Base-by-base conservation (phyloP, 2,113 vertebrate genomes). In the Anhinga rufa region DNA sequence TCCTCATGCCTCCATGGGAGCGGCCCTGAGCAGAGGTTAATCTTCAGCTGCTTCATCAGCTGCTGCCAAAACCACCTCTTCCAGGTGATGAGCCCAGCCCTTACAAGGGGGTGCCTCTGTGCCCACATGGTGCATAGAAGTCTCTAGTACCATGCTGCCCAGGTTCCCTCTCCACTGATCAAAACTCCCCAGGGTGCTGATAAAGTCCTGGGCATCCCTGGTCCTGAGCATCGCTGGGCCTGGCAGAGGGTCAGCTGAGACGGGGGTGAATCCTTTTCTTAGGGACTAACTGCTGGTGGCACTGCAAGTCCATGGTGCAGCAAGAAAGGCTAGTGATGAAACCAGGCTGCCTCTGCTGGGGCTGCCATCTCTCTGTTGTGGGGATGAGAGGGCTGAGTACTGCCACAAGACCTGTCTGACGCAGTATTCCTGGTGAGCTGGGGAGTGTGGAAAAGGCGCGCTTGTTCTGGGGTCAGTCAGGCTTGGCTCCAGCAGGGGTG, bases 51-150 rank as follows among this genome's bases (percentile, higher is more conserved):
- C 36, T 76, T 93, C 40, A 38, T 44, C 28, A 0, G 0, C 42
- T 87, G n/a, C 49, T 83, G 44, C 48, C 14, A 34, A 82, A 72
- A 9, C 10, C 20, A 42, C 18, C 38, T 58, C 18, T 54, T 44
- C 14, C 29, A 60, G 21, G 32, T 57, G 75, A 21, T 3, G 3
- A 44, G 21, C 18, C 55, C 70, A 54, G 44, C 34, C 36, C 42
- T 82, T 42, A 32, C 1, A 1, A 57, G 6, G 5, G 14, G 5
- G 1, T 24, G 6, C 2, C 26, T 34, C 18, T 19, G 36, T 70
- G 64, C 24, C 31, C 8, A 4, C 4, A 22, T 32, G 17, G 19
- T 4, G 2, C 58, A 19, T 4, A 46, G 38, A 78, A 78, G 65
- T 58, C 60, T 62, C 42, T 32, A 24, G 16, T 4, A 3, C 48